Evolutionary conservation across 2,888 invertebrate genomes (phyloP), one percentile per base, ranked within the genome.

Genomic region (Drosophila incognita): DNA sequence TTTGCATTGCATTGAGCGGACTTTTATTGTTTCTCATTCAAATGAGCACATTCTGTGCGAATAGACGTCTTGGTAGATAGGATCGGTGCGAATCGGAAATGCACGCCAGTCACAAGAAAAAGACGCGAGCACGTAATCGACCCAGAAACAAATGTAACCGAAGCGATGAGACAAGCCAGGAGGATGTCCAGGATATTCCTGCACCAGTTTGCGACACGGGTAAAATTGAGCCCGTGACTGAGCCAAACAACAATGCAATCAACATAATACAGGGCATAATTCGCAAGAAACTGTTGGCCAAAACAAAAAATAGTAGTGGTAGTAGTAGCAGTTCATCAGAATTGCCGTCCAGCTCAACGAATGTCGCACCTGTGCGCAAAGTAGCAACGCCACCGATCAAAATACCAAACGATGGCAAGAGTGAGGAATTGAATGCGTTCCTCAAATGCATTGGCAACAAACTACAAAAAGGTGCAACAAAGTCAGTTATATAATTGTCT

Each of bases 121-220:
- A 87, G 57, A 52, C 79, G 0, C 86, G 92, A 54, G 78, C 82
- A 65, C 89, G 92, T 63, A 92, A 92, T 81, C 81, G 92, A 21
- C 81, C 91, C 13, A 86, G 74, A 76, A 92, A 92, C 70, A 92
- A 92, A 69, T 86, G 88, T 21, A 91, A 92, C 69, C 87, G 79
- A 2, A 36, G 46, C 15, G 63, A 51, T 6, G 68, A 60, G 1
- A 36, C 33, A 1, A 31, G 18, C 21, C 52, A 21, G 5, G 48
- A 21, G 27, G 57, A 61, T 8, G 52, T 13, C 15, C 42, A 33
- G 15, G n/a, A 10, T 18, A 27, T 29, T 33, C 61, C 68, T 52
- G 51, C 27, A 10, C 1, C 35, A 8, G 35, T 2, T 4, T 1
- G 18, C 21, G 18, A n/a, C 2, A 1, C 31, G 24, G 15, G 33